A percentile compares a stretch with the other conserved stretches of the same genome.
These are phyloP conservation scores for Cercocebus atys DNA, from an alignment of 2,113 vertebrate genomes.

Conservation along the genomic window DNA sequence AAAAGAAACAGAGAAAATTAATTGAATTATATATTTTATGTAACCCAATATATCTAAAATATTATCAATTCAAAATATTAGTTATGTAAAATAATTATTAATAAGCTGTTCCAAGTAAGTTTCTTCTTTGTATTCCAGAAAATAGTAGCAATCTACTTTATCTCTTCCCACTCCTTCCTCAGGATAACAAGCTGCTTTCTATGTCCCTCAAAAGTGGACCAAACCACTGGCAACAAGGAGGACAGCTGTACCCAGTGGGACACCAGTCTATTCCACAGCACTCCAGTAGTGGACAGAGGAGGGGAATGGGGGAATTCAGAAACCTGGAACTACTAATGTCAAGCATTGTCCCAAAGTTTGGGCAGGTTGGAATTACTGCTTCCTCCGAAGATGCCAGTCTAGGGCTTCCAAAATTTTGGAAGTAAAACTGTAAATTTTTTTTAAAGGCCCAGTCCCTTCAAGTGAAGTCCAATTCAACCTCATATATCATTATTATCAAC, in stretches of 20 bases:
- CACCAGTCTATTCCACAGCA: not conserved
- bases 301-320: not conserved
- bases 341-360: not conserved
- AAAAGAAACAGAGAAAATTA: not conserved
- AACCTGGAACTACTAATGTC: not conserved
- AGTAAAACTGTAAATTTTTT: not conserved
- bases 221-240: not conserved
- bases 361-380: not conserved
- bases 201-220: not conserved
- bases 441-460: not conserved
- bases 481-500: not conserved
- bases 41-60: not conserved
- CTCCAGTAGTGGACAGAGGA: not conserved
- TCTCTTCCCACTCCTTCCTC: not conserved
- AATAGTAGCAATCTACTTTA: not conserved
- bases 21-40: constrained; percentile 20
- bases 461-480: not conserved
- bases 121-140: not conserved
- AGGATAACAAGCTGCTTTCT: not conserved
- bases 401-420: not conserved
- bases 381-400: not conserved
- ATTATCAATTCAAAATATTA: not conserved
- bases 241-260: not conserved
- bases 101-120: not conserved
- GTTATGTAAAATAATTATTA: not conserved